Evolutionary conservation across 2,113 vertebrate genomes (phyloP), one percentile per base, ranked within the genome.

Genomic region (Corythoichthys intestinalis): DNA sequence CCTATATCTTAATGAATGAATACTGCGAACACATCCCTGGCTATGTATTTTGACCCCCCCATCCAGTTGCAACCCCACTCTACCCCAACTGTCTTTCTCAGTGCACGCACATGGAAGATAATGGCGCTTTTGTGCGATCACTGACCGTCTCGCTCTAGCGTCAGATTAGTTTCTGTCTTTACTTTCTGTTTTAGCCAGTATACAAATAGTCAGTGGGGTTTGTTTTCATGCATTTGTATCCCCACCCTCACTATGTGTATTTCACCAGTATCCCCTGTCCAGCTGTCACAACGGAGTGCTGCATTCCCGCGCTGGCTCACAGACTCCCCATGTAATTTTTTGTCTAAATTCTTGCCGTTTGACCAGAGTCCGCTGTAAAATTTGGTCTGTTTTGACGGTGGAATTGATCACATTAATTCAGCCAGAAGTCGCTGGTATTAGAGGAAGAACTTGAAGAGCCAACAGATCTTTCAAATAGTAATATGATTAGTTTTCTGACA

Each of bases 1-100:
- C 91, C 91, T 91, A 92, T 92, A 92, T 92, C 91, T 88, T 91
- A 91, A 92, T 91, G 87, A 93, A 86, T 87, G 88, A 89, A 88
- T 82, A 56, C 84, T 81, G 84, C 83, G 78, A 90, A 88, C 78
- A 80, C 80, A 53, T 82, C 83, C 79, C 74, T 68, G 81, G 71
- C 81, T 81, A 77, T 78, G 83, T 78, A 71, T 80, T 86, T 81
- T 39, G 70, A 46, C 63, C 44, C 66, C 47, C 2, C 56, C 4
- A 28, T 44, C 37, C 53, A 47, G 39, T 34, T 10, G 54, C 66
- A 35, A 44, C 72, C 84, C 59, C 74, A 56, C 67, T 14, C 74
- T 49, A 41, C 72, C 75, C 81, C 74, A 85, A 87, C 86, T 85
- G 82, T 87, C 79, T 81, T 70, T 70, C 61, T 76, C 2, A 67